phyloP scores from a whole-genome alignment of 1,140 invertebrate genomes.

The Cherax destructor region DNA sequence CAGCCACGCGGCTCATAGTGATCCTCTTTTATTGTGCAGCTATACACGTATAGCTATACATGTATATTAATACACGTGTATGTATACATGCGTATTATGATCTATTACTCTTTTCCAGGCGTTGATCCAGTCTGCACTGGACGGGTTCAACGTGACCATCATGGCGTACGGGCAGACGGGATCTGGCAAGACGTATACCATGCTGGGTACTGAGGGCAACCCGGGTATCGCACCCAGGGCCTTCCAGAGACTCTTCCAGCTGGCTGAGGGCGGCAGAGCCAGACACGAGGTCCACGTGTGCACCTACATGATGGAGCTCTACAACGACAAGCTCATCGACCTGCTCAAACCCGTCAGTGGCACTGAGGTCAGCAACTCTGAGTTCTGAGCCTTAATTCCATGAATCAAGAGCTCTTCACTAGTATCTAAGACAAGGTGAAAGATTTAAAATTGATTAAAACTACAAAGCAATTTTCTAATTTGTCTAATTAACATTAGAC shows the following conservation, averaged over 20 bases:
- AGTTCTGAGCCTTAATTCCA: too few relatives aligned
- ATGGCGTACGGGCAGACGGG: constrained; percentile 96
- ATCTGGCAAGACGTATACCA: constrained; percentile 93
- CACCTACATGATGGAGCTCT: constrained; percentile 76
- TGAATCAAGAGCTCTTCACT: too few relatives aligned
- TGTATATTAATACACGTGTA: too few relatives aligned
- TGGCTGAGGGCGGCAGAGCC: constrained; percentile 81
- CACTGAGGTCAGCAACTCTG: constrained; percentile 49
- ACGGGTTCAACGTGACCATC: constrained; percentile 93
- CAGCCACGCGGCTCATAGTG: too few relatives aligned
- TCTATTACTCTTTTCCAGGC: constrained; percentile 27
- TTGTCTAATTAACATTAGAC: too few relatives aligned
- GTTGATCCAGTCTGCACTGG: constrained; percentile 69
- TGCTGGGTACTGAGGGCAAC: constrained; percentile 83
- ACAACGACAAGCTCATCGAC: constrained; percentile 84
- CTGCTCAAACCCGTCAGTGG: constrained; percentile 77
- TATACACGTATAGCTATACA: too few relatives aligned
- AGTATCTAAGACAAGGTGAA: too few relatives aligned
- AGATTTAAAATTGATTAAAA: too few relatives aligned
- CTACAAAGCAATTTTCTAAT: too few relatives aligned
- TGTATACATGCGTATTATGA: too few relatives aligned
- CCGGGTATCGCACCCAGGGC: constrained; percentile 90
- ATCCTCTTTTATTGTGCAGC: too few relatives aligned
- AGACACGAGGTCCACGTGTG: constrained; percentile 82
- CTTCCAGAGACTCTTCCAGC: constrained; percentile 87